Evolutionary conservation across 37 sponge, comb jelly and placozoan genomes (phyloP), one percentile per base, ranked within the genome.

Genomic region (Chondrosia reniformis): DNA sequence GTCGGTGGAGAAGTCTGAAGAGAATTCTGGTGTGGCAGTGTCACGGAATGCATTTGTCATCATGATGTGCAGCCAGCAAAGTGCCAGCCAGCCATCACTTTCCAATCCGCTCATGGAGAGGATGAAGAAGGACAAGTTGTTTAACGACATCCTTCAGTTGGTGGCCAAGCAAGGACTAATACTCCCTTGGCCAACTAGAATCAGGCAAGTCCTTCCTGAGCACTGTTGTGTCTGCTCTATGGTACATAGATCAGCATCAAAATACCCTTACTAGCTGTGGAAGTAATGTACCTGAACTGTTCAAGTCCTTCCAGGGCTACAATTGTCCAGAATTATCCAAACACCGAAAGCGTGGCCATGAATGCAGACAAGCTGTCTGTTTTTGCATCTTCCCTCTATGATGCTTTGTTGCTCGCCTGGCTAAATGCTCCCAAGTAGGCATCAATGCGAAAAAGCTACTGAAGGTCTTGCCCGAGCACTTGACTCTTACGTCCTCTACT

Each of bases 281-380:
- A 49, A 19, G 54, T 49, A 49, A 49, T 49, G 54, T 49, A n/a
- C n/a, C n/a, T n/a, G n/a, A n/a, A n/a, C n/a, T n/a, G n/a, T n/a
- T 56, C 58, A 56, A 56, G 58, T 56, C 58, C 58, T 79, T 79
- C 32, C 15, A n/a, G 21, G 67, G 33, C 19, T 79, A 79, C 49
- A 79, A 79, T 79, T 32, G 67, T 30, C 80, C 80, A 7, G 67
- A 79, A 79, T 21, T 65, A 36, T 79, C 67, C 13, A 79, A 66
- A 7, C 7, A 3, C 67, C 39, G 34, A 66, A 37, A 31, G 7
- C 67, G 37, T 8, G 2, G 33, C 33, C 67, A 36, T 66, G 37
- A 34, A 66, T 34, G 33, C 67, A 36, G 67, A 66, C 37, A 66
- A 66, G 30, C 67, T 63, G 30, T 27, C 24, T 27, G 30, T 10